Evolutionary conservation across 2,888 invertebrate species (phyloP).

Genomic region (Bruchidius siliquastri): DNA sequence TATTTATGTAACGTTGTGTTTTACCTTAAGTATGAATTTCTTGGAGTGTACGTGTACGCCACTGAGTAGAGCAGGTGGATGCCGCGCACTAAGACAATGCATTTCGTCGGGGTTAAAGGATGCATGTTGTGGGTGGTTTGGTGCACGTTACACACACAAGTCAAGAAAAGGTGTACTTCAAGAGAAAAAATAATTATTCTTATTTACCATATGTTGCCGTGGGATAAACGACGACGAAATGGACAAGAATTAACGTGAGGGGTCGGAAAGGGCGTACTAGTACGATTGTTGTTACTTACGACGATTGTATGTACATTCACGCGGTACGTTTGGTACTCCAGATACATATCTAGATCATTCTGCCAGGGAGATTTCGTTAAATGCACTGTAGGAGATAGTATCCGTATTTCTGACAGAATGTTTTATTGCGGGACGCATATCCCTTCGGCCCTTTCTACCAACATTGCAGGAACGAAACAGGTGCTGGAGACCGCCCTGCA

Average conservation of each 20-base stretch:
- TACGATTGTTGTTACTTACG: not conserved
- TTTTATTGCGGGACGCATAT: not conserved
- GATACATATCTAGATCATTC: not conserved
- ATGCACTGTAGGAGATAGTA: not conserved
- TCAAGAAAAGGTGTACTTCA: constrained; percentile 31
- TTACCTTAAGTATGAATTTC: not conserved
- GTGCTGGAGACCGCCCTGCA: not conserved
- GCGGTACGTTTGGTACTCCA: not conserved
- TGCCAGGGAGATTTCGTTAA: not conserved
- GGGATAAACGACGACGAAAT: not conserved
- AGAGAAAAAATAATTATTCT: constrained; percentile 30
- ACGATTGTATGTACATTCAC: not conserved
- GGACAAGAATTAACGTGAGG: not conserved
- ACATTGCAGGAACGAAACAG: not conserved
- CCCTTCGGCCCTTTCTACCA: not conserved
- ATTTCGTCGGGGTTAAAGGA: constrained; percentile 17
- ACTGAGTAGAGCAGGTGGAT: constrained; percentile 23
- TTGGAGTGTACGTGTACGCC: not conserved
- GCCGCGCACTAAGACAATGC: constrained; percentile 24
- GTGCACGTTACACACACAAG: constrained; percentile 17
- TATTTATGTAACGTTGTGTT: too few relatives aligned
- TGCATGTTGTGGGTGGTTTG: constrained; percentile 24
- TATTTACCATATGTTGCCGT: constrained; percentile 27
- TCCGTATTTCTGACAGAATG: not conserved
- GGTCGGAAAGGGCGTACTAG: not conserved